A percentile compares a stretch with the other conserved stretches of the same genome.
phyloP scores from a whole-genome alignment of 1,140 invertebrate species.

The Cotesia vestalis region DNA sequence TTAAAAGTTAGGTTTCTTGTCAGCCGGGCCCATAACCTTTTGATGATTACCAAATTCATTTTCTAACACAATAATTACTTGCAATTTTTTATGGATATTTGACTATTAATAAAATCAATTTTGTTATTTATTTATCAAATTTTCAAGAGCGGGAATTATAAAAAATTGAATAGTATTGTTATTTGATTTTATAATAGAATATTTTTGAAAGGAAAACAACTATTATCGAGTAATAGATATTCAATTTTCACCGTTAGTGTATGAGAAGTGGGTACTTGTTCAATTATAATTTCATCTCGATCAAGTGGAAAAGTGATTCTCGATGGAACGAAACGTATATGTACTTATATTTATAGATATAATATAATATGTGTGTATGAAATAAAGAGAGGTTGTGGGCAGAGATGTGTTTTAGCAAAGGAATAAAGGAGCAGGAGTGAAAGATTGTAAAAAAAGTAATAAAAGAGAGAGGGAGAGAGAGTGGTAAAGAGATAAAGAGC shows the following conservation, averaged over 20 bases:
- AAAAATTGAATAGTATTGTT: no score
- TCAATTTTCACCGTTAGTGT: slow-evolving; percentile 10
- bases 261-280: slow-evolving; percentile 1
- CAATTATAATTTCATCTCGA: slow-evolving; percentile 26
- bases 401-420: slow-evolving; percentile 11
- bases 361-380: background rate
- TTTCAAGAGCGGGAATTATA: no score
- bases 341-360: no score
- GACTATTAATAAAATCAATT: no score
- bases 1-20: no score
- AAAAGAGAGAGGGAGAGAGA: slow-evolving; percentile 29
- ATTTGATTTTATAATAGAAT: no score
- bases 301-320: slow-evolving; percentile 28
- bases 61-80: no score
- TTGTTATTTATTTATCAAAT: no score
- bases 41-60: no score
- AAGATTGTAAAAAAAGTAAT: slow-evolving; percentile 30
- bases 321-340: background rate
- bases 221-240: background rate
- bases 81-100: no score
- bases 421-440: slow-evolving; percentile 24
- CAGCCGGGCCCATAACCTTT: no score
- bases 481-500: slow-evolving; percentile 36
- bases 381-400: background rate
- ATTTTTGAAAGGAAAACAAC: no score